A percentile compares a stretch with the other conserved stretches of the same genome.
Conservation (phyloP, 2,113 vertebrate species). For the Indicator indicator region DNA sequence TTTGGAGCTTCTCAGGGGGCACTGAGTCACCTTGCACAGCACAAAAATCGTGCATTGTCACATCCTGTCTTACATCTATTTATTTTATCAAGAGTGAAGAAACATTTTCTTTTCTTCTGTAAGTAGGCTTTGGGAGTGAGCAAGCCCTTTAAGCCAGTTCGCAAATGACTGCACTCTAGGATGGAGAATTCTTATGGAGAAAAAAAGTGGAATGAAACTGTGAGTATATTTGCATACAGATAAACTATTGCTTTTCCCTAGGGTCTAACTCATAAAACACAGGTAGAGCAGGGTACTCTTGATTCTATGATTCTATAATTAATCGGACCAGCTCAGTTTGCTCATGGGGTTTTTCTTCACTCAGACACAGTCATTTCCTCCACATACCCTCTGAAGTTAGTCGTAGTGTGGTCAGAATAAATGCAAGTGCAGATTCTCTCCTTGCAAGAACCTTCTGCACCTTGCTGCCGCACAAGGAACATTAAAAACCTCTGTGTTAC, state of each 20-base stretch:
- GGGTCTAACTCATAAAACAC: not conserved
- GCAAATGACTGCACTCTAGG: not conserved
- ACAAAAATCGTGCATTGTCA: not conserved
- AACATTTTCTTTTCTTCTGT: not conserved
- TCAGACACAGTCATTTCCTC: not conserved
- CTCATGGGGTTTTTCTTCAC: not conserved
- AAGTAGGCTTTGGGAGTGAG: not conserved
- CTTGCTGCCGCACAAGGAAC: not conserved
- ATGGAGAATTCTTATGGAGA: not conserved
- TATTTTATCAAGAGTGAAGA: not conserved
- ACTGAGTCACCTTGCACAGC: not conserved
- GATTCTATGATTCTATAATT: not conserved
- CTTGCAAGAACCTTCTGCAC: not conserved
- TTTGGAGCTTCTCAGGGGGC: not conserved
- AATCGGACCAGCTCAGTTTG: not conserved
- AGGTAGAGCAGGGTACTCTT: not conserved
- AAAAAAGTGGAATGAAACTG: not conserved
- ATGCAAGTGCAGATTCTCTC: not conserved
- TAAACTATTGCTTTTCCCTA: not conserved
- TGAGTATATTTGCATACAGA: not conserved
- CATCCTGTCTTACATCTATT: not conserved
- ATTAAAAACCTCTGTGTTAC: not conserved
- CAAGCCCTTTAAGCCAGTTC: not conserved
- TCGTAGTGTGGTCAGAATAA: not conserved
- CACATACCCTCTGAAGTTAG: not conserved